Evolutionary conservation across 2,113 vertebrate genomes (phyloP).

Genomic region (Anhinga anhinga): DNA sequence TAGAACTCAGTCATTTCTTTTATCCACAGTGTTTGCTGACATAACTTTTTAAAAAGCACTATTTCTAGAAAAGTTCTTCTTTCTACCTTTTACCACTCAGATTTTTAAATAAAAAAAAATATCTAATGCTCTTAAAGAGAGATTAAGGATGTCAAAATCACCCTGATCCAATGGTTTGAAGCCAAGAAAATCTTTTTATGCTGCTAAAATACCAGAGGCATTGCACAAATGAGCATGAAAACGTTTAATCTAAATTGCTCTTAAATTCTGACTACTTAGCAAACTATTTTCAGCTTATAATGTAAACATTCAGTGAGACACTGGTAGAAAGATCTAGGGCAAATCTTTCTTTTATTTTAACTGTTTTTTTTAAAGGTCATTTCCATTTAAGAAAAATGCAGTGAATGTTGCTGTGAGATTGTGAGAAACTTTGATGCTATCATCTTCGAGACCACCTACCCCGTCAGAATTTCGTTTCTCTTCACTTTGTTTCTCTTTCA

Average conservation of each 20-base stretch:
- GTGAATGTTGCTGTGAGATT: background rate
- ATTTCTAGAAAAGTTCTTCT: constrained; percentile 54
- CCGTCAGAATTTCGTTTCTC: background rate
- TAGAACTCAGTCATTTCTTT: constrained; percentile 12
- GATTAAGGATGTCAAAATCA: constrained; percentile 67
- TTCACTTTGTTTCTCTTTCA: background rate
- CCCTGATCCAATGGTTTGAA: constrained; percentile 51
- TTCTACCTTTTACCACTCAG: constrained; percentile 49
- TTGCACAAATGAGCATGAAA: constrained; percentile 69
- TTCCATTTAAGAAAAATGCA: background rate
- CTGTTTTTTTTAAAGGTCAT: background rate
- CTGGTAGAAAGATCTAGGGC: constrained; percentile 16
- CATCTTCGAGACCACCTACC: background rate
- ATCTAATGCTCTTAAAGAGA: constrained; percentile 54
- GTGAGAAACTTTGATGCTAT: background rate
- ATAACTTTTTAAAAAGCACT: constrained; percentile 16
- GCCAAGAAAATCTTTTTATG: constrained; percentile 68
- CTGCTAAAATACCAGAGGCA: constrained; percentile 57
- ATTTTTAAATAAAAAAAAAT: constrained; percentile 47
- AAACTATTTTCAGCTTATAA: constrained; percentile 61
- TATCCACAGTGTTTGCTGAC: background rate
- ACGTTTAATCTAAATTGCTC: constrained; percentile 64
- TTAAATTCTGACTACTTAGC: constrained; percentile 67
- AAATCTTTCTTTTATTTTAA: constrained; percentile 25
- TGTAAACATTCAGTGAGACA: constrained; percentile 44